Percentiles rank a stretch among this genome's conserved stretches.
phyloP scores from a whole-genome alignment of 2,797 vertebrate species.

The Amblyraja radiata region DNA sequence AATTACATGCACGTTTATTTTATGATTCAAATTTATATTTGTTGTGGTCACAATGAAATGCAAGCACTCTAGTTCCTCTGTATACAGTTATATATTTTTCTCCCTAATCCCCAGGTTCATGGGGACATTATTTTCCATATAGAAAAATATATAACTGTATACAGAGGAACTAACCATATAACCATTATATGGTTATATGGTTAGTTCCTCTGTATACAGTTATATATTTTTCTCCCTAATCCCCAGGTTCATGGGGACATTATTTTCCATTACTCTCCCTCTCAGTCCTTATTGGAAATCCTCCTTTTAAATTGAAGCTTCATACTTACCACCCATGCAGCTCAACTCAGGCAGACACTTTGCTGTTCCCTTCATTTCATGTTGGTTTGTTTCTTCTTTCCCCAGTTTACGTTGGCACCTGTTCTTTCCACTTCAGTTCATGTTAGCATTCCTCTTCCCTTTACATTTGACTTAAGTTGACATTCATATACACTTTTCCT shows the following conservation, averaged over 20 bases:
- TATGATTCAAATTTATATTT: background rate
- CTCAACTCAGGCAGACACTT: background rate
- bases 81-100: background rate
- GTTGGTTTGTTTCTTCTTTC: background rate
- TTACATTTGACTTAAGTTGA: background rate
- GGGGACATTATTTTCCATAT: background rate
- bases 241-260: background rate
- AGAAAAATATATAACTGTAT: background rate
- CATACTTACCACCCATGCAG: background rate
- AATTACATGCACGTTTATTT: too few relatives aligned
- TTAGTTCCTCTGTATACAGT: background rate
- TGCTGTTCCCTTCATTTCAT: background rate
- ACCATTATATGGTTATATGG: too few relatives aligned
- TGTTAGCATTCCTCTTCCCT: background rate
- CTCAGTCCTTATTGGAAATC: background rate
- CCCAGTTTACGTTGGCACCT: background rate
- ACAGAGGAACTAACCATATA: background rate
- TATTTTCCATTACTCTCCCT: background rate
- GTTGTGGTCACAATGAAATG: background rate
- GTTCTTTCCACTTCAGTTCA: background rate
- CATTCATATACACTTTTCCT: background rate
- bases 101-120: background rate
- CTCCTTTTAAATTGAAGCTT: background rate
- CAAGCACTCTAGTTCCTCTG: background rate
- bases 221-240: background rate